Conservation (phyloP, 1,140 invertebrate genomes). For the Drosophila lini region DNA sequence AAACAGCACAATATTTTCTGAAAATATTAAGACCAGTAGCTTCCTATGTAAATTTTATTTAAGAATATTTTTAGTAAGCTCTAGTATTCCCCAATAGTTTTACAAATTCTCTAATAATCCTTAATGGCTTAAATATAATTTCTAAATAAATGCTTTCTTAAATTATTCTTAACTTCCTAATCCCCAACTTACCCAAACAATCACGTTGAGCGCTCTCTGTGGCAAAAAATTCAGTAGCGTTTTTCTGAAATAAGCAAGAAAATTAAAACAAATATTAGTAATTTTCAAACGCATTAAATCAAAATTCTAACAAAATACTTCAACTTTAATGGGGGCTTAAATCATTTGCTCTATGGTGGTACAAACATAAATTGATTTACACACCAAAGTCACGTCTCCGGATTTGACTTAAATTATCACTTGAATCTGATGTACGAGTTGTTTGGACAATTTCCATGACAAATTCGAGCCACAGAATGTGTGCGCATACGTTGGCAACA, state of each 20-base stretch:
- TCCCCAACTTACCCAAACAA: conserved; percentile 51
- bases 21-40: too few species aligned
- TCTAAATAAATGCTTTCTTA: neutral
- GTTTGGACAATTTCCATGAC: conserved; percentile 66
- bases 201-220: conserved; percentile 9
- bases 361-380: conserved; percentile 34
- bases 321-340: conserved; percentile 12
- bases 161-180: neutral
- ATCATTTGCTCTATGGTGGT: neutral
- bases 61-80: too few species aligned
- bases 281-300: conserved; percentile 11
- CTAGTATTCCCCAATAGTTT: too few species aligned
- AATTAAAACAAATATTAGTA: conserved; percentile 20
- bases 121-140: neutral
- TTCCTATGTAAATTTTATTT: too few species aligned
- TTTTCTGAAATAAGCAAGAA: conserved; percentile 51
- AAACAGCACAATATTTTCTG: too few species aligned
- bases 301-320: conserved; percentile 9
- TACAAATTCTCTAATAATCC: too few species aligned
- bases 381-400: conserved; percentile 54
- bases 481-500: conserved; percentile 43
- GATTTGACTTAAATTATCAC: conserved; percentile 65
- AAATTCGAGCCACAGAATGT: conserved; percentile 61
- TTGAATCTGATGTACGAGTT: conserved; percentile 67
- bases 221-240: conserved; percentile 25